Evolutionary conservation across 2,797 vertebrate genomes (phyloP), one percentile per base, ranked within the genome.

Genomic region (Dicrostonyx torquatus): DNA sequence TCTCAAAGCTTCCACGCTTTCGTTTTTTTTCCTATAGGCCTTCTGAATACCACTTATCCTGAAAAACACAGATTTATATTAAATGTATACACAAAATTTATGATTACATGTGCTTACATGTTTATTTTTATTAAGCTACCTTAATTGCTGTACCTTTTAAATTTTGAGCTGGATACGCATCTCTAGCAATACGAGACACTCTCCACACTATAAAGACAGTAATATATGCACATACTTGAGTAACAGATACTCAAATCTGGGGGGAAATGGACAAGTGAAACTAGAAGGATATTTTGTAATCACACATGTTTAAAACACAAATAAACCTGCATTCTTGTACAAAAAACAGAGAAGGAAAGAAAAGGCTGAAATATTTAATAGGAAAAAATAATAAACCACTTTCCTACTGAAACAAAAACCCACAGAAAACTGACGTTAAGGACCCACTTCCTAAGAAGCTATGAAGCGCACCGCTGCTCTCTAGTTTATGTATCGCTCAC

Each of bases 21-120:
- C 98, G 95, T 98, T 99, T 97, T 99, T 99, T 96, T 99, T 99
- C 97, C 98, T 99, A 98, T 99, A 99, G 17, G 99, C 98, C 98
- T 99, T 99, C 93, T 98, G 98, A 97, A 99, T 99, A 98, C 99
- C 99, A 98, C 89, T 99, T 98, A 99, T 99, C 97, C 99, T 99
- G 94, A 96, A 98, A 98, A 90, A 98, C 34, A 98, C 6, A 97
- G 53, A 0, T n/a, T 55, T 95, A 94, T 83, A 97, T 85, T 97
- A 95, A 15, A 70, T 94, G 73, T 43, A 89, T 53, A 78, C 62
- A 66, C 80, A 87, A 77, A 86, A 64, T 29, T 66, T 86, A n/a
- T 66, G 82, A 89, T 37, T 75, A 58, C 37, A 12, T 64, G 14
- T 79, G 6, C 50, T 92, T 82, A 75, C 18, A 86, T 26, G 17